These are phyloP conservation scores for Papilio glaucus DNA, from an alignment of 1,140 invertebrate genomes.

Conservation along the genomic window DNA sequence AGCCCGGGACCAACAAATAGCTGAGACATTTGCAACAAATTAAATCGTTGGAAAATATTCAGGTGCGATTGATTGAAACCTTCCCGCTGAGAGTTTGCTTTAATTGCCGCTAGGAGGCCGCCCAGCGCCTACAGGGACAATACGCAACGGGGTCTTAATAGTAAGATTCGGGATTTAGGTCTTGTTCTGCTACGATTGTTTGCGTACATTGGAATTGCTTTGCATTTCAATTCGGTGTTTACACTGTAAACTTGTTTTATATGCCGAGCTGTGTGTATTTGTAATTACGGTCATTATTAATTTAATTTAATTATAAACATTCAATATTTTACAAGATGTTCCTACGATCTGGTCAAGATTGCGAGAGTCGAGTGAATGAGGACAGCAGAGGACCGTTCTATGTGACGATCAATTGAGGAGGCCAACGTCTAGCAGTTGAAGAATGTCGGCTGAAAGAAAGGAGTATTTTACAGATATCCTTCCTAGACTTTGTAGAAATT, in stretches of 20 bases:
- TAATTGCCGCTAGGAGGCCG: constrained; percentile 16
- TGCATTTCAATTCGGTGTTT: neutral
- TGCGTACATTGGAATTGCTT: constrained; percentile 15
- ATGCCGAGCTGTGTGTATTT: too few species aligned
- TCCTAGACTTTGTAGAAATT: too few species aligned
- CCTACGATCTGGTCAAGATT: too few species aligned
- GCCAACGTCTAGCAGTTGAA: too few species aligned
- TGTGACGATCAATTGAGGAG: too few species aligned
- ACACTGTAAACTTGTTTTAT: neutral
- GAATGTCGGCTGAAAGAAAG: too few species aligned
- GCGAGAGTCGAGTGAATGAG: too few species aligned
- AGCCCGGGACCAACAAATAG: constrained; percentile 56
- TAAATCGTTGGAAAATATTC: constrained; percentile 43
- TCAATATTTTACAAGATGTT: too few species aligned
- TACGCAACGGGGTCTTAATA: neutral
- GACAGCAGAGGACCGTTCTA: too few species aligned
- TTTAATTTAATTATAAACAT: too few species aligned
- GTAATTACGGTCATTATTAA: too few species aligned
- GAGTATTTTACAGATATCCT: too few species aligned
- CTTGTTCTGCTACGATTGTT: constrained; percentile 12
- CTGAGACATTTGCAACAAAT: constrained; percentile 52
- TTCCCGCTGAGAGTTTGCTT: neutral
- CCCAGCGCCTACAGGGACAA: neutral
- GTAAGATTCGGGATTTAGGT: constrained; percentile 8
- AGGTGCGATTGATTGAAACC: constrained; percentile 25